A percentile compares a stretch with the other conserved stretches of the same genome.
phyloP scores from a whole-genome alignment of 2,888 invertebrate species.

The Pheosia tremula region DNA sequence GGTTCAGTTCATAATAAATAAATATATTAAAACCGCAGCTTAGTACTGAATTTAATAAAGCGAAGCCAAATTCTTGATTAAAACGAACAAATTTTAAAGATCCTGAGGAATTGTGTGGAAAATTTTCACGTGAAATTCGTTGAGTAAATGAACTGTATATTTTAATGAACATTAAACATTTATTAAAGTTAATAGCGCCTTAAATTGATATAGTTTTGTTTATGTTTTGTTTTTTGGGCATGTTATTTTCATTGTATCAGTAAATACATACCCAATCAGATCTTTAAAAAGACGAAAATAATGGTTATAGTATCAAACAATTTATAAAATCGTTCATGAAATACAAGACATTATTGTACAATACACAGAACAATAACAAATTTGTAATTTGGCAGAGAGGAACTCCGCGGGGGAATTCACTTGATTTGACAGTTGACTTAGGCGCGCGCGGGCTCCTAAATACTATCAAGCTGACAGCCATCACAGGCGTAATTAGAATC shows the following conservation, averaged over 20 bases:
- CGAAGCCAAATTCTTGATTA: constrained; percentile 35
- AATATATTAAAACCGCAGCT: constrained; percentile 40
- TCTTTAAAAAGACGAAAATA: too few species aligned
- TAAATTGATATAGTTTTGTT: background rate
- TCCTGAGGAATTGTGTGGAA: constrained; percentile 16
- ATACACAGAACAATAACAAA: background rate
- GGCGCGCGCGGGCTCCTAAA: constrained; percentile 5
- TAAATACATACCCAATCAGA: too few species aligned
- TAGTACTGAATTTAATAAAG: constrained; percentile 36
- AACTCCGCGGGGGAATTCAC: constrained; percentile 6
- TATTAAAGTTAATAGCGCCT: background rate
- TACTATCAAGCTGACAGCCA: constrained; percentile 1
- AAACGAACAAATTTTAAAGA: constrained; percentile 44
- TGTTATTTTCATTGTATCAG: background rate
- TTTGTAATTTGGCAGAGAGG: background rate
- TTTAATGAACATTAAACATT: constrained; percentile 12
- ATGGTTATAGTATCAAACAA: too few species aligned
- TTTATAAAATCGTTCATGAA: background rate
- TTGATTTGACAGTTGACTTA: constrained; percentile 30
- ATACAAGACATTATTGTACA: background rate
- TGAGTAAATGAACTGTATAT: constrained; percentile 35
- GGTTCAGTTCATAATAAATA: constrained; percentile 35
- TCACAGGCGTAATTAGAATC: background rate
- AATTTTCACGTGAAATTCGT: constrained; percentile 26
- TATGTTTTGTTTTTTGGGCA: too few species aligned